Evolutionary conservation across 1,140 invertebrate genomes (phyloP), one percentile per base, ranked within the genome.

Genomic region (Ectropis grisescens): DNA sequence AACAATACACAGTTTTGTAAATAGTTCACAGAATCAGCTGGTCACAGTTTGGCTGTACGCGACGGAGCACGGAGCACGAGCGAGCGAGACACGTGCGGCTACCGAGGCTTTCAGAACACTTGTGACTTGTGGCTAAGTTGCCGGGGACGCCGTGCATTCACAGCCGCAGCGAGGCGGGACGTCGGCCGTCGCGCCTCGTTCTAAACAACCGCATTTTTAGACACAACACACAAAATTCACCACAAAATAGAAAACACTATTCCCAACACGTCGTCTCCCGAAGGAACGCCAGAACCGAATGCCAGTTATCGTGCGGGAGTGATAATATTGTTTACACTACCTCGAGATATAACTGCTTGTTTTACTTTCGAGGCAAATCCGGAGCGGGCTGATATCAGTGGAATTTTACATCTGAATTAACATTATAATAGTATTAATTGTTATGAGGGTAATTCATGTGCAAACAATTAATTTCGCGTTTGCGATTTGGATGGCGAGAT

Each of bases 191-290:
- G 50, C 67, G 70, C 67, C 69, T 65, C 67, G 34, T 23, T 7
- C 39, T 31, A 27, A 32, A 35, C 33, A 51, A 50, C 67, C 64
- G 65, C 69, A 69, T 71, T 71, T 75, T 75, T 59, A 30, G 27
- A 29, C 25, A 44, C 41, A 43, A 39, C 16, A 19, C 16, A 19
- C 16, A 4, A 8, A 4, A 4, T 19, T 8, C 16, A 19, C 16
- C 16, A 19, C 3, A 19, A 19, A 19, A n/a, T n/a, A n/a, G n/a
- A n/a, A n/a, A n/a, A n/a, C n/a, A n/a, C n/a, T n/a, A n/a, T n/a
- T n/a, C n/a, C n/a, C 16, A 40, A 60, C 39, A 53, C 61, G 56
- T 53, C 55, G 41, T 37, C 29, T 36, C 40, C 30, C 3, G 16
- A 19, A 19, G 3, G 16, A 19, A 19, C 16, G 3, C 16, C 16